Conservation (phyloP, 2,888 invertebrate genomes). For the Leptopilina syphax region DNA sequence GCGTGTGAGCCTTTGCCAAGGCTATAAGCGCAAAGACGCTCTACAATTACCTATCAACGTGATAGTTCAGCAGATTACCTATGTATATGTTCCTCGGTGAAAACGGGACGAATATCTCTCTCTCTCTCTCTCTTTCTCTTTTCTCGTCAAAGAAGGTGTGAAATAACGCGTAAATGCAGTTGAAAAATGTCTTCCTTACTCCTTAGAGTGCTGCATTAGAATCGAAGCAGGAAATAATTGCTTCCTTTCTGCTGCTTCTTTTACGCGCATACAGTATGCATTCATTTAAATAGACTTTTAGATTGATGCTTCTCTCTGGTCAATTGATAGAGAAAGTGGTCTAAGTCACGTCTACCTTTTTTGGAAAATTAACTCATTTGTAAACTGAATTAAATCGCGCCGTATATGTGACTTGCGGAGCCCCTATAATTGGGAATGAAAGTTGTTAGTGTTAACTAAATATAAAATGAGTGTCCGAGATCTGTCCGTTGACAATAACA, state of each 20-base stretch:
- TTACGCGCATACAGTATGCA: background rate
- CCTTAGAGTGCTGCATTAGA: background rate
- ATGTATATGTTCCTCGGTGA: background rate
- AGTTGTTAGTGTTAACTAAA: conserved; percentile 24
- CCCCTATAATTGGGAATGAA: conserved; percentile 35
- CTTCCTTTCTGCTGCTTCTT: conserved; percentile 1
- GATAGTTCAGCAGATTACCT: conserved; percentile 37
- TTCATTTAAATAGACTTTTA: conserved; percentile 36
- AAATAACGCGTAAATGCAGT: conserved; percentile 5
- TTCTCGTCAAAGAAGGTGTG: conserved; percentile 28
- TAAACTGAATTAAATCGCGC: conserved; percentile 22
- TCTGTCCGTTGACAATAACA: conserved; percentile 33
- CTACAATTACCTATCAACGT: conserved; percentile 44
- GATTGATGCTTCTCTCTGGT: conserved; percentile 6
- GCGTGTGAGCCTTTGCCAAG: conserved; percentile 38
- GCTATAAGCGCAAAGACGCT: conserved; percentile 3
- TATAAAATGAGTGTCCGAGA: conserved; percentile 23
- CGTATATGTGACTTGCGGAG: background rate
- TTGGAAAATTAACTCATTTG: conserved; percentile 37
- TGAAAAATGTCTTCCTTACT: conserved; percentile 24
- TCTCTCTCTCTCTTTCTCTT: background rate
- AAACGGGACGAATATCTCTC: conserved; percentile 21
- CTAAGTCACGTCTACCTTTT: conserved; percentile 35
- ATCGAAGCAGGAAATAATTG: conserved; percentile 33
- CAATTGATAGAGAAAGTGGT: conserved; percentile 39